Conservation (phyloP, 1,140 invertebrate species). For the Bombyx mori region DNA sequence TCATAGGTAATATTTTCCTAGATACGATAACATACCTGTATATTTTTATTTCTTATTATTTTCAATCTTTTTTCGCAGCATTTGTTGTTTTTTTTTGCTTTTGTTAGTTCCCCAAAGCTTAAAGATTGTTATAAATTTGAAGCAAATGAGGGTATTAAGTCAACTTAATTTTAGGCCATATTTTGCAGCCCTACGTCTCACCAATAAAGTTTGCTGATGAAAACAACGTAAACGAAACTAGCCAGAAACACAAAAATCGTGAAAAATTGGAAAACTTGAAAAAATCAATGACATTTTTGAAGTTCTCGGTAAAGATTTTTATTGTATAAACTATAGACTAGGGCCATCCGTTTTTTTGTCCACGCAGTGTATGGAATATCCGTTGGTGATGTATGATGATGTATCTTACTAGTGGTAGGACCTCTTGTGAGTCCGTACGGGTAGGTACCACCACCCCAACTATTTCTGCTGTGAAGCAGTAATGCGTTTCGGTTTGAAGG, state of each 20-base stretch:
- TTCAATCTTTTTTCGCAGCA: not conserved
- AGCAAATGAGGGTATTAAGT: too few species aligned
- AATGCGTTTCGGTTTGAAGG: too few species aligned
- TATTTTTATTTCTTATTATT: too few species aligned
- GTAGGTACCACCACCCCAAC: too few species aligned
- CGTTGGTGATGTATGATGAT: too few species aligned
- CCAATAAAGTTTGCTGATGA: conserved; percentile 50
- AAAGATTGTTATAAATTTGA: not conserved
- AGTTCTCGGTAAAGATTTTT: not conserved
- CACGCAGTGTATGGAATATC: too few species aligned
- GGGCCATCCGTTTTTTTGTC: too few species aligned
- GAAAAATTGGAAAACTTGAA: conserved; percentile 1
- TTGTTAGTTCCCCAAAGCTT: not conserved
- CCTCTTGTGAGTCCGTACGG: too few species aligned
- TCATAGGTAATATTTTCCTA: not conserved
- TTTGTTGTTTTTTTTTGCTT: too few species aligned
- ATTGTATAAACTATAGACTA: conserved; percentile 5
- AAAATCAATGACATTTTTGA: conserved; percentile 9
- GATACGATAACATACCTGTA: too few species aligned
- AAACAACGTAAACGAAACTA: conserved; percentile 14
- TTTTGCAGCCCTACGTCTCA: conserved; percentile 63
- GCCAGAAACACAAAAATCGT: not conserved
- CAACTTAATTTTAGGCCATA: conserved; percentile 59
- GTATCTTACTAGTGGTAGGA: too few species aligned
- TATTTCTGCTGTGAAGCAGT: too few species aligned